Base-by-base conservation (phyloP, 2,888 invertebrate species). In the Oligia strigilis region DNA sequence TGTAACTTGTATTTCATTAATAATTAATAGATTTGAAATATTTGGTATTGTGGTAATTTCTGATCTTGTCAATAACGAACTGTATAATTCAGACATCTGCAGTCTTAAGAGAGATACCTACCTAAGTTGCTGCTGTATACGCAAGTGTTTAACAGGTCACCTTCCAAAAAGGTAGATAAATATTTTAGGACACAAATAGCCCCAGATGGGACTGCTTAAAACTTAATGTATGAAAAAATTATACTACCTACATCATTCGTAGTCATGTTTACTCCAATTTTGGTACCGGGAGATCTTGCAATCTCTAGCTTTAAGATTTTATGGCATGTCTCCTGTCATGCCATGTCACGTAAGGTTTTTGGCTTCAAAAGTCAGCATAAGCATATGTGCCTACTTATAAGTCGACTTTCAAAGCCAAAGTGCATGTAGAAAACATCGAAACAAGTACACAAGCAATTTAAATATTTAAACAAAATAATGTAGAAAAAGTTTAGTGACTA, bases 81-180 rank as follows among this genome's bases (percentile, higher is more conserved):
- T 55, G 52, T 75, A 14, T 62, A 11, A 23, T n/a, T 60, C 14
- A 65, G 78, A 71, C 65, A 60, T 36, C 17, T 23, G 36, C 52
- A 60, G 36, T 46, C 6, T 66, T n/a, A 40, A 19, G 60, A 69
- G 5, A n/a, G 13, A 67, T 19, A 65, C 11, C 23, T 40, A 40
- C 11, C 19, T 36, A 52, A 46, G 19, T 60, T 46, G n/a, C 0
- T 60, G n/a, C n/a, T 29, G 14, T 62, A 49, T 52, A 17, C 8
- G 49, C 46, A 84, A 66, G 2, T 81, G 84, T 46, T 71, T 52
- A 17, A 83, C 29, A 19, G 80, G 83, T 83, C 77, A 81, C 80
- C 83, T 81, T 83, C 14, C 4, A 17, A 60, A 55, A 43, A 17
- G 17, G 2, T n/a, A 58, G 0, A 17, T 40, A 23, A 49, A 14